A percentile compares a stretch with the other conserved stretches of the same genome.
Evolutionary conservation across 1,140 invertebrate species (phyloP).

Genomic region (Harlomillsia oculata): DNA sequence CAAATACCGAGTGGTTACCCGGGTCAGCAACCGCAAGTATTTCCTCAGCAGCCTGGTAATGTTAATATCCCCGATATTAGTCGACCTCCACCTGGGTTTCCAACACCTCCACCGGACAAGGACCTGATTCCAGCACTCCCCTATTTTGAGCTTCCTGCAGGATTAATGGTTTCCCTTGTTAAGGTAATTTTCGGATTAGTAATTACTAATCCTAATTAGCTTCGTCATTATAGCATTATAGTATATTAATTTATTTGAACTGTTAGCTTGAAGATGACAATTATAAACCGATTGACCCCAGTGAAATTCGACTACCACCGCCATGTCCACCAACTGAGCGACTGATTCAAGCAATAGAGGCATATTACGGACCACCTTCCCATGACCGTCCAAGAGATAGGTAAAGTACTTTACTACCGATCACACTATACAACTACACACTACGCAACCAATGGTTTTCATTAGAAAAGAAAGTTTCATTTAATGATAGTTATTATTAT

Average conservation of each 20-base stretch:
- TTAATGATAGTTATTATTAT: slow-evolving; percentile 10
- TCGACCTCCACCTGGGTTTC: slow-evolving; percentile 71
- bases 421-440: too few species aligned
- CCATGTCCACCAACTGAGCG: slow-evolving; percentile 87
- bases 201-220: too few species aligned
- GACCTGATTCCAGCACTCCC: slow-evolving; percentile 74
- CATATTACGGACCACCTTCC: slow-evolving; percentile 85
- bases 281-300: slow-evolving; percentile 81
- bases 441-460: not conserved
- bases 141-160: slow-evolving; percentile 92
- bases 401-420: slow-evolving; percentile 46
- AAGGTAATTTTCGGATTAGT: slow-evolving; percentile 50
- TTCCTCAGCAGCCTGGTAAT: not conserved
- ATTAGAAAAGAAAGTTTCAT: not conserved
- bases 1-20: slow-evolving; percentile 11
- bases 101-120: slow-evolving; percentile 51
- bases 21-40: not conserved
- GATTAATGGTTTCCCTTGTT: slow-evolving; percentile 86
- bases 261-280: slow-evolving; percentile 58
- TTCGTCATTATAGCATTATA: too few species aligned
- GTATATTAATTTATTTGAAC: slow-evolving; percentile 8
- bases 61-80: slow-evolving; percentile 62
- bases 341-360: slow-evolving; percentile 81
- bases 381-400: slow-evolving; percentile 89
- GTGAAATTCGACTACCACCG: slow-evolving; percentile 78